Evolutionary conservation across 2,113 vertebrate genomes (phyloP), one percentile per base, ranked within the genome.

Genomic region (Eira barbara): DNA sequence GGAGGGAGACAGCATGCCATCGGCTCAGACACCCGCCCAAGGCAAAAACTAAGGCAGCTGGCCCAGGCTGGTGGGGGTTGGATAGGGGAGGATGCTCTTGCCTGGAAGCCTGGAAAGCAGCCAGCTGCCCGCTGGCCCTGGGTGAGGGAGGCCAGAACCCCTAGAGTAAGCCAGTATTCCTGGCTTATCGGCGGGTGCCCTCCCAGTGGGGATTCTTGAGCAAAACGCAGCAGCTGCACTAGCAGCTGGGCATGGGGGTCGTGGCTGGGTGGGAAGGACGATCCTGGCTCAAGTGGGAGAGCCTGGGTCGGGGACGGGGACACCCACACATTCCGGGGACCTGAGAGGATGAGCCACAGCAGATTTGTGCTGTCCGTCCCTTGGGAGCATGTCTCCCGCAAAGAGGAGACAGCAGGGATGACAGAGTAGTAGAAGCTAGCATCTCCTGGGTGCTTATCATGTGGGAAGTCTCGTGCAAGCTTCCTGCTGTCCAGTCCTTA

Each of bases 371-470:
- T n/a, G 27, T 57, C 11, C 7, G 10, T 47, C 20, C 15, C 11
- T 23, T 3, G 20, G 36, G 36, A 76, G 5, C 25, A 1, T 2
- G 6, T 31, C 2, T 21, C 61, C 49, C 1, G 1, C 4, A 14
- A n/a, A 1, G 34, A 89, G 63, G 55, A 85, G 14, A 55, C 27
- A 5, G 5, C 1, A 0, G 7, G 13, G 31, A 29, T 2, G 23
- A n/a, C 0, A 13, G 3, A 1, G 23, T 21, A 8, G 13, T 6
- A 13, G 81, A 12, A 34, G 36, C 36, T 71, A 17, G 31, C 1
- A 0, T 11, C 27, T 3, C 0, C 0, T 0, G 3, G 45, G 39
- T 5, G 42, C 13, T 45, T 20, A 3, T 8, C 9, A 1, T 0
- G 7, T 3, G 0, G 2, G 0, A 7, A 42, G 71, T 57, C 88